phyloP scores from a whole-genome alignment of 2,113 vertebrate species.

The Phylloscopus whistleri region DNA sequence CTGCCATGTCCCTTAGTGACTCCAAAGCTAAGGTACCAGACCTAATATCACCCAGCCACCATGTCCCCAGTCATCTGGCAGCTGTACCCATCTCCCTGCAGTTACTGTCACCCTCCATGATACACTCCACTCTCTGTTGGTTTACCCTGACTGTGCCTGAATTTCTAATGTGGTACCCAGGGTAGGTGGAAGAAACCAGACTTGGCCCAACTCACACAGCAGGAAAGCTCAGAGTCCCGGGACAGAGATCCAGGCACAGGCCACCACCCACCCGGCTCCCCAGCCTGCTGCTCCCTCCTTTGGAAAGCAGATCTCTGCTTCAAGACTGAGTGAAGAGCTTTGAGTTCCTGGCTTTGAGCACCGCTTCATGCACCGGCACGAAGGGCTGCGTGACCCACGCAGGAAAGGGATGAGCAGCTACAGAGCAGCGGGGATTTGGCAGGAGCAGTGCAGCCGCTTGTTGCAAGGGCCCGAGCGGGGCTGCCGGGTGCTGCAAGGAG shows the following conservation, averaged over 20 bases:
- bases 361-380: rapidly evolving
- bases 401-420: background rate
- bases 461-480: rapidly evolving
- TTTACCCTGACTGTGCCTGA: background rate
- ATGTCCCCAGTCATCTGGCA: background rate
- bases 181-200: rapidly evolving
- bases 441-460: rapidly evolving
- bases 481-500: background rate
- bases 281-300: background rate
- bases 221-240: background rate
- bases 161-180: background rate
- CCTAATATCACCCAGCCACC: background rate
- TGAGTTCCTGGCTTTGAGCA: background rate
- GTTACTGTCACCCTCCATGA: background rate
- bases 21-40: background rate
- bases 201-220: background rate
- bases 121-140: background rate
- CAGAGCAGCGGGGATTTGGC: background rate
- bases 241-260: background rate
- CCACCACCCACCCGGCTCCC: background rate
- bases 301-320: rapidly evolving
- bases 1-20: background rate
- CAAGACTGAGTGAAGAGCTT: rapidly evolving
- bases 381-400: background rate
- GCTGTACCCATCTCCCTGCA: background rate